Evolutionary conservation across 2,797 vertebrate genomes (phyloP), one percentile per base, ranked within the genome.

Genomic region (Spinus pinus): DNA sequence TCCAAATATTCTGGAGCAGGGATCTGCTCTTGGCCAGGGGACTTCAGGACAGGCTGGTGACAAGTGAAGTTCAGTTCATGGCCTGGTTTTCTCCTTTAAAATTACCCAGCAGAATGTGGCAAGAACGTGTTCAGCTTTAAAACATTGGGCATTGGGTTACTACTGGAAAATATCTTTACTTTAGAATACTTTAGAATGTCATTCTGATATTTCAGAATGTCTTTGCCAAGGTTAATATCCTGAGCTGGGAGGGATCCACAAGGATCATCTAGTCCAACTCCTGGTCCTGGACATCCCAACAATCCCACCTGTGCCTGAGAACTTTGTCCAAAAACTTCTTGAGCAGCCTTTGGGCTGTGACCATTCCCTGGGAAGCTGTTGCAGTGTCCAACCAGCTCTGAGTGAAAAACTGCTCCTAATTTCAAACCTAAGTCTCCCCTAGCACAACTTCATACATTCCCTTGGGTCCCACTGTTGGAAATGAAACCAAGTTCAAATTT

Each of bases 211-310:
- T 35, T 57, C 22, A 50, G 15, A 56, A 58, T 7, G 2, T 18
- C 8, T 61, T 72, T 67, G 14, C 8, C 15, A 37, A 17, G 24
- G 9, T 27, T 20, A 56, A 24, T 35, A 24, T n/a, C 19, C 41
- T 17, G 19, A 28, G 15, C 20, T n/a, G 35, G 23, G n/a, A 42
- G 18, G 35, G 15, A 42, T 39, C 23, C 54, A 41, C 23, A 37
- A 53, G 39, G 33, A 53, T 31, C 46, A 16, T 5, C 0, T 0
- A 39, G 33, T 23, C 61, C 33, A 47, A 0, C 5, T 67, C 25
- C 61, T 6, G 14, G 12, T 65, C 31, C 53, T 54, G 41, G 19
- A 37, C 37, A 44, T 28, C 27, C 31, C 78, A 81, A 17, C 8
- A 74, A 42, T 21, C 62, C 31, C 33, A 74, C 22, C 25, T 0